Percentiles rank a stretch among this genome's conserved stretches.
phyloP scores from a whole-genome alignment of 2,113 vertebrate species.

The Channa argus region DNA sequence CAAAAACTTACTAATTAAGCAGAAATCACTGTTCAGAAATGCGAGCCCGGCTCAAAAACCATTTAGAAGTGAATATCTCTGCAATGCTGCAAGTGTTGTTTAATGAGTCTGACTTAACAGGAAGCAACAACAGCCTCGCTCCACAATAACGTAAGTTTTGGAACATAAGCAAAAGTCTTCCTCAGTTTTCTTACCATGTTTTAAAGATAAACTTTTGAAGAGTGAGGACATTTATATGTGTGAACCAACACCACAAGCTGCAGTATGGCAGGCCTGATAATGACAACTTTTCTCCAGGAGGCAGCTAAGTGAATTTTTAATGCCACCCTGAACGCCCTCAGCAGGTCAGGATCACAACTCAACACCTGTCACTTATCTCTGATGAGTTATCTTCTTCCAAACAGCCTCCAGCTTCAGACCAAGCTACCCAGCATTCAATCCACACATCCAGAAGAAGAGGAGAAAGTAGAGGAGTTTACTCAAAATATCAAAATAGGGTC shows the following conservation, averaged over 20 bases:
- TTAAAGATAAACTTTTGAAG: too few relatives aligned
- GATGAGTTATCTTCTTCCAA: background rate
- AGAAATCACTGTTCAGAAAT: too few relatives aligned
- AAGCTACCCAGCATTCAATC: slow-evolving; percentile 12
- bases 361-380: slow-evolving; percentile 41
- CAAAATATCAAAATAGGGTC: slow-evolving; percentile 7
- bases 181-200: too few relatives aligned
- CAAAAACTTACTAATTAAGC: too few relatives aligned
- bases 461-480: background rate
- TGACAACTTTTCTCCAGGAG: slow-evolving; percentile 3
- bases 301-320: slow-evolving; percentile 22
- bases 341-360: slow-evolving; percentile 34
- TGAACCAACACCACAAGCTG: background rate
- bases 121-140: too few relatives aligned
- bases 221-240: background rate
- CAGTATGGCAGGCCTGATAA: slow-evolving; percentile 22
- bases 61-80: too few relatives aligned
- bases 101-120: too few relatives aligned
- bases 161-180: too few relatives aligned
- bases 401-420: slow-evolving; percentile 24
- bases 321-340: slow-evolving; percentile 23
- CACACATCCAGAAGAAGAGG: background rate
- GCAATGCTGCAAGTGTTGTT: too few relatives aligned
- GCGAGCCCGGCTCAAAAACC: too few relatives aligned
- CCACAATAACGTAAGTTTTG: too few relatives aligned